Evolutionary conservation across 1,140 invertebrate genomes (phyloP).

Genomic region (Dolichoris vasculosae): DNA sequence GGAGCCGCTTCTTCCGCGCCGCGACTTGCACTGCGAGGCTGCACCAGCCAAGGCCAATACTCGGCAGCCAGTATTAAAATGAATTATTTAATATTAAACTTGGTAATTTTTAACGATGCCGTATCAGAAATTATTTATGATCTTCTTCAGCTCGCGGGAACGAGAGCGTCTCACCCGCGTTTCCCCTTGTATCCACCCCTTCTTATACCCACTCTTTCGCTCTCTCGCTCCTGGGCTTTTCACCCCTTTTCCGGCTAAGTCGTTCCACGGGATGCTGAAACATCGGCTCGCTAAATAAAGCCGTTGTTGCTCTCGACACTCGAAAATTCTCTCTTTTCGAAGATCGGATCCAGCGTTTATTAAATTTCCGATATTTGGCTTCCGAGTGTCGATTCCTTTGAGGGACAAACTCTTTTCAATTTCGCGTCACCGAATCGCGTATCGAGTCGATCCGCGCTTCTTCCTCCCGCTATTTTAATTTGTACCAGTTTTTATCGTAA

Average conservation of each 20-base stretch:
- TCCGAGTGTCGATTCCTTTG: no score
- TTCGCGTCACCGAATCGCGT: no score
- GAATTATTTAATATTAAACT: conserved; percentile 76
- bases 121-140: conserved; percentile 73
- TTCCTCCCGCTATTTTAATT: no score
- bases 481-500: no score
- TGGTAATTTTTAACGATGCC: conserved; percentile 72
- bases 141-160: conserved; percentile 60
- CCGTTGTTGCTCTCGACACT: neutral
- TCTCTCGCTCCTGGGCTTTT: neutral
- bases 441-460: no score
- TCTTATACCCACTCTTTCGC: neutral
- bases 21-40: conserved; percentile 5
- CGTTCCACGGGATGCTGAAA: neutral
- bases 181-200: no score
- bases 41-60: conserved; percentile 48
- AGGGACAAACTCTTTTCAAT: no score
- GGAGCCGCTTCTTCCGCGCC: conserved; percentile 1
- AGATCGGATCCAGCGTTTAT: no score
- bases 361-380: no score
- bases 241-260: neutral
- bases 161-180: neutral
- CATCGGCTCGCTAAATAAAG: neutral
- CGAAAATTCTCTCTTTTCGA: no score
- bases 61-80: conserved; percentile 71